These are phyloP conservation scores for Himalopsyche japonica DNA, from an alignment of 2,888 invertebrate genomes.

Conservation along the genomic window DNA sequence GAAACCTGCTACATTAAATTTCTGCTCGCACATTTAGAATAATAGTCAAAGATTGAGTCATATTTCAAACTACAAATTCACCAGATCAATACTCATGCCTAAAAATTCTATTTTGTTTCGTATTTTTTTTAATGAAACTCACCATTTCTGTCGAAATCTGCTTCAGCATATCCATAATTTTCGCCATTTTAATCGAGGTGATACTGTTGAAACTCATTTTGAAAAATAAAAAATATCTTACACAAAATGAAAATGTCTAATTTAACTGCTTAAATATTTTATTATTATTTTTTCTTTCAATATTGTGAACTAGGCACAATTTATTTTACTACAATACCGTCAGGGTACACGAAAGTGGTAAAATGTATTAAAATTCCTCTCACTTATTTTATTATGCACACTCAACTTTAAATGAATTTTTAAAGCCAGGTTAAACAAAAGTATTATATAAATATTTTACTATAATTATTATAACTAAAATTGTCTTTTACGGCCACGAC, in stretches of 20 bases:
- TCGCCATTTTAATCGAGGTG: slow-evolving; percentile 58
- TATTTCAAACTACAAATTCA: neutral
- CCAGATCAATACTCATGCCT: neutral
- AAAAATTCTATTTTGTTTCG: neutral
- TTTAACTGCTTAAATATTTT: neutral
- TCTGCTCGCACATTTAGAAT: neutral
- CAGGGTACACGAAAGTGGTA: slow-evolving; percentile 30
- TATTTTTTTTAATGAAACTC: slow-evolving; percentile 43
- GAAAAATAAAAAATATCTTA: slow-evolving; percentile 31
- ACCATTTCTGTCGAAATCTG: slow-evolving; percentile 61
- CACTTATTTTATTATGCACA: slow-evolving; percentile 9
- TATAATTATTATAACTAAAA: no score
- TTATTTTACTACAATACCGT: neutral
- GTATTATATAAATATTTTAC: neutral
- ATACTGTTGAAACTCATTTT: slow-evolving; percentile 59
- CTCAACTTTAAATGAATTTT: slow-evolving; percentile 3
- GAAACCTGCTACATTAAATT: neutral
- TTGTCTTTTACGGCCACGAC: neutral
- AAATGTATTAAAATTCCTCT: slow-evolving; percentile 16
- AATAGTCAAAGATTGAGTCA: neutral
- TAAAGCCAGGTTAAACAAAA: slow-evolving; percentile 20
- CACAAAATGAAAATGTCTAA: neutral
- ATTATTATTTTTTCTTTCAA: neutral
- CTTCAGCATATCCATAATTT: slow-evolving; percentile 58
- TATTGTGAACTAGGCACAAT: no score